A percentile compares a stretch with the other conserved stretches of the same genome.
Conservation (phyloP, 2,888 invertebrate species). For the Pristionchus exspectatus region DNA sequence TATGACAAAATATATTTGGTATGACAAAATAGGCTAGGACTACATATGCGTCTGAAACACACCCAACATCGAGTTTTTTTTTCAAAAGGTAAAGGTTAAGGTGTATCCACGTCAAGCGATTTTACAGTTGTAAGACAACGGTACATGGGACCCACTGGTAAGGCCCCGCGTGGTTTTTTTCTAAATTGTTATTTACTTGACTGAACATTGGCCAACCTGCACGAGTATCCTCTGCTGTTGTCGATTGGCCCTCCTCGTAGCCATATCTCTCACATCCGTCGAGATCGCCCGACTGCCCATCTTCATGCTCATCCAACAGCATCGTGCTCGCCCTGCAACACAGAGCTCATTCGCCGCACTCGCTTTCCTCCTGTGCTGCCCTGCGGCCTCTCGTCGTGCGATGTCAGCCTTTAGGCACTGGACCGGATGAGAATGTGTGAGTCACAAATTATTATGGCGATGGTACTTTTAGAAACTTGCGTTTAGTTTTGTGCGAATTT, state of each 20-base stretch:
- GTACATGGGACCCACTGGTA: too few species aligned
- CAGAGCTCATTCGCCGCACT: not conserved
- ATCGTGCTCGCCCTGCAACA: slow-evolving; percentile 73
- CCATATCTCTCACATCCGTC: slow-evolving; percentile 73
- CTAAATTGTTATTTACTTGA: not conserved
- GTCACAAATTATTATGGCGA: not conserved
- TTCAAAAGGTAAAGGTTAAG: too few species aligned
- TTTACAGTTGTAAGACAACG: too few species aligned
- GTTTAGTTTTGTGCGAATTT: too few species aligned
- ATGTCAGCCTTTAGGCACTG: not conserved
- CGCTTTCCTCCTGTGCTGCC: not conserved
- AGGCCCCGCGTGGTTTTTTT: too few species aligned
- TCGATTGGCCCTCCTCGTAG: slow-evolving; percentile 72
- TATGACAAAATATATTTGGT: too few species aligned
- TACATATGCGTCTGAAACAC: too few species aligned
- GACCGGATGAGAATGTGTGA: not conserved
- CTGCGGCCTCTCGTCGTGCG: not conserved
- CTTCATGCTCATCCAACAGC: slow-evolving; percentile 77
- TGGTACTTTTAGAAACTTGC: too few species aligned
- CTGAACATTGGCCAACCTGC: slow-evolving; percentile 64
- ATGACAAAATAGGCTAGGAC: too few species aligned
- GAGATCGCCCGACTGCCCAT: slow-evolving; percentile 74
- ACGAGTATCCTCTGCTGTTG: slow-evolving; percentile 77
- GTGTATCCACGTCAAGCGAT: too few species aligned
- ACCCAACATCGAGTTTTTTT: too few species aligned